Conservation (phyloP, 2,888 invertebrate species). For the Drosophila nr. perissopoda region DNA sequence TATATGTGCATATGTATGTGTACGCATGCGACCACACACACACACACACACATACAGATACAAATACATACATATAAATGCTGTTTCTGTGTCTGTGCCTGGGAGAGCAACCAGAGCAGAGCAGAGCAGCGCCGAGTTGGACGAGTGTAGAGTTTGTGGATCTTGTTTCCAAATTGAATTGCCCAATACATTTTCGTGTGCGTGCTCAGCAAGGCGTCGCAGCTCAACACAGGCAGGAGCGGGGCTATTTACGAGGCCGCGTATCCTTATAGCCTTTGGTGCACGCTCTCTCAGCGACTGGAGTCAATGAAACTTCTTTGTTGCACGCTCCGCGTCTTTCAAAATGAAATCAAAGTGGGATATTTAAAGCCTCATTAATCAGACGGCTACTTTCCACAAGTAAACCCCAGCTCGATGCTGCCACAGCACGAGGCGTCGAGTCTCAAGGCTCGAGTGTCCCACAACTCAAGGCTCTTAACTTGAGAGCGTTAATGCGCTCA, state of each 20-base stretch:
- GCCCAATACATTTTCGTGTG: conserved; percentile 45
- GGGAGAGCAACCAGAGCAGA: conserved; percentile 46
- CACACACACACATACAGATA: background rate
- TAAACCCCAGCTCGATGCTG: conserved; percentile 17
- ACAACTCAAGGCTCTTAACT: conserved; percentile 23
- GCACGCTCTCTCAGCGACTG: conserved; percentile 42
- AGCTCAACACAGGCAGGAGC: conserved; percentile 29
- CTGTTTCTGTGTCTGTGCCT: conserved; percentile 18
- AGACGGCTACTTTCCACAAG: conserved; percentile 57
- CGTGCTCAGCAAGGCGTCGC: conserved; percentile 42
- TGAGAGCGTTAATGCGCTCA: conserved; percentile 71
- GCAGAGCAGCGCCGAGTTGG: conserved; percentile 14
- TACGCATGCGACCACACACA: background rate
- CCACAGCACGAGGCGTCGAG: conserved; percentile 39
- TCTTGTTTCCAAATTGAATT: conserved; percentile 57
- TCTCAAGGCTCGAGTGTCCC: conserved; percentile 10
- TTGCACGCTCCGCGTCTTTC: conserved; percentile 70
- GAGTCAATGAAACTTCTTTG: conserved; percentile 80
- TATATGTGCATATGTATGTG: conserved; percentile 9
- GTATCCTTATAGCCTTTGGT: conserved; percentile 27
- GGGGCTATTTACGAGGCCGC: conserved; percentile 31
- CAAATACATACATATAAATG: background rate
- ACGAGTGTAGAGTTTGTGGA: conserved; percentile 66
- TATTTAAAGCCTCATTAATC: conserved; percentile 84
- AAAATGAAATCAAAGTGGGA: conserved; percentile 83